Base-by-base conservation (phyloP, 1,140 invertebrate species). In the Diachasma alloeum region DNA sequence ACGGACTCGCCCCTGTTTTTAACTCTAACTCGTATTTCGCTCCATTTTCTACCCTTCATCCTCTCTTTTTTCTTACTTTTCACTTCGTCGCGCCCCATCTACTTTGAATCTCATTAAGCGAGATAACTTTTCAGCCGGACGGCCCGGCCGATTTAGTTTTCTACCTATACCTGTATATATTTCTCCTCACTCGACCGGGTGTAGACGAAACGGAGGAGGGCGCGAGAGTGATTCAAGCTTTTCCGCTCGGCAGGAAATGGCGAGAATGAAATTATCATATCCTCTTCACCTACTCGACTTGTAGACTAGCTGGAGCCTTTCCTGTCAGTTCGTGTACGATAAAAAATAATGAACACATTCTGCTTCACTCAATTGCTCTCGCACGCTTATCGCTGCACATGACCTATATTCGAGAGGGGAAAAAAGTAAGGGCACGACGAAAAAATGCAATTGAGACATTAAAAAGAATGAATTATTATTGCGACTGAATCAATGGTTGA, bases 21-120 rank as follows among this genome's bases (percentile, higher is more conserved):
- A 36, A 68, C 66, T 68, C 31, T 37, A 22, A 63, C 15, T 68
- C 15, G 4, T 39, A 68, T 59, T 70, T 56, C 26, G 1, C 10
- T 53, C 22, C 44, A 10, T 67, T 74, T 76, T 22, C 59, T 48
- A 39, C n/a, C 26, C 15, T 42, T 66, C 17, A 72, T 36, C 46
- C 22, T 24, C 17, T 31, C 63, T 66, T 44, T 72, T 71, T 71
- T 39, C 42, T 22, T 63, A 63, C 68, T 26, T 71, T 71, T 26
- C 56, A 42, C 75, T 36, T 66, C 69, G 69, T 76, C 53, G 75
- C 69, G 69, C 69, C 44, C 69, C 68, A 76, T 76, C 75, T 76
- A 77, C 76, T 77, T 77, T 73, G 76, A 77, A 74, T 74, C 76
- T 77, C 76, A 74, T 77, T 73, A 77, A 73, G 71, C 48, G 76